phyloP scores from a whole-genome alignment of 2,113 vertebrate species.

The Leiothrix lutea region DNA sequence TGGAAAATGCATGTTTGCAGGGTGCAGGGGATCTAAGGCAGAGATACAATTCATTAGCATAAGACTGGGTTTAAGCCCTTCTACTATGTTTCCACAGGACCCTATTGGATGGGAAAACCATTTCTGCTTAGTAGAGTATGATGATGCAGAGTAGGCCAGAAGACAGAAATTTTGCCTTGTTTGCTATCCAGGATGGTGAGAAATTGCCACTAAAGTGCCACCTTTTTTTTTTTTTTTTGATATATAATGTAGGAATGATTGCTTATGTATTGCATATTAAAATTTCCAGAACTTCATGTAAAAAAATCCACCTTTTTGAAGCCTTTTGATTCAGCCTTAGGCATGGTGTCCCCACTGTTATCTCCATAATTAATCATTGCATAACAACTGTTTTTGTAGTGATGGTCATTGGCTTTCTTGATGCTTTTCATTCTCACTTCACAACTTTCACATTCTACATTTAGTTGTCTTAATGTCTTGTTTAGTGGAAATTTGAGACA shows the following conservation, averaged over 20 bases:
- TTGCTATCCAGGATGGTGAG: background rate
- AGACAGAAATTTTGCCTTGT: background rate
- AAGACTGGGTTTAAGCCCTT: background rate
- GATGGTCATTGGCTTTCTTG: background rate
- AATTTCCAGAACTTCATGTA: background rate
- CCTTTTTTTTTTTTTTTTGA: background rate
- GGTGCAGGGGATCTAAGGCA: background rate
- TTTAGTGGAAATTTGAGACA: background rate
- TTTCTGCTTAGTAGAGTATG: background rate
- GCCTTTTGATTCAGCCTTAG: background rate
- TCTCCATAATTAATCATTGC: background rate
- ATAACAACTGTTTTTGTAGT: background rate
- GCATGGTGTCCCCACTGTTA: background rate
- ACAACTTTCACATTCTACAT: background rate
- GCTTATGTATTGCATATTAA: background rate
- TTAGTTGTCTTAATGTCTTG: background rate
- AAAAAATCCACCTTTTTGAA: background rate
- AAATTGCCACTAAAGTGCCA: background rate
- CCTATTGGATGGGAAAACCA: background rate
- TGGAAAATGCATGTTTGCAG: background rate
- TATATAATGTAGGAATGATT: background rate
- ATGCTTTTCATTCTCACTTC: background rate
- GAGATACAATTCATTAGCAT: background rate
- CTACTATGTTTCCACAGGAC: background rate
- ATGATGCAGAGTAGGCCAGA: background rate